Evolutionary conservation across 2,797 vertebrate genomes (phyloP), one percentile per base, ranked within the genome.

Genomic region (Gymnocypris eckloni): DNA sequence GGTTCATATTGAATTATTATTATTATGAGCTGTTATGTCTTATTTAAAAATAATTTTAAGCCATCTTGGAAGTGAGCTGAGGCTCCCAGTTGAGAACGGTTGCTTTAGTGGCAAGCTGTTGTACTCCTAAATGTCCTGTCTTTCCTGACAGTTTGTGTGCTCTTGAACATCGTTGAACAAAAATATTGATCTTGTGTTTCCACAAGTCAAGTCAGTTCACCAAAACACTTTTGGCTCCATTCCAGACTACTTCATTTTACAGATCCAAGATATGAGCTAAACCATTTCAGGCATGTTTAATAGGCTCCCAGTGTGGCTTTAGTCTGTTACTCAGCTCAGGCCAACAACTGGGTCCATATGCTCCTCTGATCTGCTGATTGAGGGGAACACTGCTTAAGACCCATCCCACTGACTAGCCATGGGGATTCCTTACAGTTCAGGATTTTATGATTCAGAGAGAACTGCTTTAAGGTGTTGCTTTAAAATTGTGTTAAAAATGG

Each of bases 241-340:
- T 70, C 18, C 43, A 79, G 43, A 79, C 48, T 43, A 28, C 8
- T 64, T 71, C 25, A 37, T 43, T 72, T 20, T 43, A 75, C 7
- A 73, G 66, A 54, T 50, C 70, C 77, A 81, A 45, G 37, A 70
- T 13, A 7, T 79, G 48, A 83, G 69, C 41, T 81, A 10, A 81
- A 84, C 59, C 1, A 10, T 86, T 72, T 86, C 78, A 84, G 37
- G 77, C 61, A 41, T 83, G 67, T 69, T 28, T 78, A 25, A 79
- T 71, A 50, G 39, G 54, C 75, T 81, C 73, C 77, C 75, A 85
- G 52, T 20, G 76, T 52, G 85, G 20, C 41, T 79, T 52, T 81
- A 67, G 73, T 83, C 87, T 87, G 90, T 89, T 90, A 75, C 89
- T 54, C 85, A 88, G 85, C 85, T 79, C 81, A 91, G 87, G 82